Conservation (phyloP, 2,888 invertebrate species). For the Orgyia antiqua region DNA sequence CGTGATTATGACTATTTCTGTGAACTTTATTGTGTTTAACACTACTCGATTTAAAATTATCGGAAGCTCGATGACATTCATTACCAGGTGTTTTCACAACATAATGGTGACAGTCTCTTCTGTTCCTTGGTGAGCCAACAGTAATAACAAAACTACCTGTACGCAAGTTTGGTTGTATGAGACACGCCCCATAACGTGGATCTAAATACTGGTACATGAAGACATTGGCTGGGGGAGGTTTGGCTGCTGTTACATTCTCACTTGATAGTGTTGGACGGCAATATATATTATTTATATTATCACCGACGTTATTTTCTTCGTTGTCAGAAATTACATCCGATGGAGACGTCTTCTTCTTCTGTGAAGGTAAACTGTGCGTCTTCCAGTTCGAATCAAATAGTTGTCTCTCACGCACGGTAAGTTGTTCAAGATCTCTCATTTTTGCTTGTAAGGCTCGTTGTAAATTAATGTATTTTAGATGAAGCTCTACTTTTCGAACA, state of each 20-base stretch:
- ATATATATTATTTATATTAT: slow-evolving; percentile 78
- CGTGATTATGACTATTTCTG: slow-evolving; percentile 70
- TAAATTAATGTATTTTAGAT: slow-evolving; percentile 94
- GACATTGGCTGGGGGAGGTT: slow-evolving; percentile 63
- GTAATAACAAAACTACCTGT: slow-evolving; percentile 85
- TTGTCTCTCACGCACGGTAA: slow-evolving; percentile 89
- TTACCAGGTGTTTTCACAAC: slow-evolving; percentile 76
- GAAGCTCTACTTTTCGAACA: slow-evolving; percentile 94
- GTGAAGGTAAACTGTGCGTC: slow-evolving; percentile 91
- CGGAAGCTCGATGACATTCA: slow-evolving; percentile 55
- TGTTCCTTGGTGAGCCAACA: slow-evolving; percentile 82
- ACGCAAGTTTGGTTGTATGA: slow-evolving; percentile 81
- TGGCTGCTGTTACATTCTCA: slow-evolving; percentile 82
- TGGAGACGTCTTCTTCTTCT: slow-evolving; percentile 85
- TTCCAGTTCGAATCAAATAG: slow-evolving; percentile 92
- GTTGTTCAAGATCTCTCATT: slow-evolving; percentile 89
- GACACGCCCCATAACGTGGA: slow-evolving; percentile 83
- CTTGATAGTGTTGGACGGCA: slow-evolving; percentile 89
- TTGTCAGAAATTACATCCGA: slow-evolving; percentile 61
- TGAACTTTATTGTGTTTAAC: slow-evolving; percentile 55
- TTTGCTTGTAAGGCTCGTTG: slow-evolving; percentile 90
- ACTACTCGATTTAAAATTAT: slow-evolving; percentile 45
- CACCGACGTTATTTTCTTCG: slow-evolving; percentile 62
- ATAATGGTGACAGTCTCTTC: slow-evolving; percentile 83
- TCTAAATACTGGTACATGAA: slow-evolving; percentile 85